Percentiles rank a stretch among this genome's conserved stretches.
These are phyloP conservation scores for Trissonchulus sp. DNA, from an alignment of 2,888 invertebrate genomes.

Conservation along the genomic window DNA sequence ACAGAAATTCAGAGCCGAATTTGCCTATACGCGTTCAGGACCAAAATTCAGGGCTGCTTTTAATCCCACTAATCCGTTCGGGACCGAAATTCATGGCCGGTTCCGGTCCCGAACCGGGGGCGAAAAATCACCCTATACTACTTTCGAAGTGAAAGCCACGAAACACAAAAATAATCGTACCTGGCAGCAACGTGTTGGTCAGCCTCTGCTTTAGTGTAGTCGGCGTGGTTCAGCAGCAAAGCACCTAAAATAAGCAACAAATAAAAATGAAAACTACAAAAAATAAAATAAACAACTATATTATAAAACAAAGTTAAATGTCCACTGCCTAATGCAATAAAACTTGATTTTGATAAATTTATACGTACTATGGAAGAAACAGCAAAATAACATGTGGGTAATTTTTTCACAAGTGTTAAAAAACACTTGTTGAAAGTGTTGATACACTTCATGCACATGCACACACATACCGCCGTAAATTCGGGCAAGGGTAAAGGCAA, in stretches of 20 bases:
- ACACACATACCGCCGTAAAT: conserved; percentile 51
- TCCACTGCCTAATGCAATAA: too few relatives aligned
- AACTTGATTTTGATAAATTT: too few relatives aligned
- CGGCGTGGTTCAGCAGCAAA: conserved; percentile 52
- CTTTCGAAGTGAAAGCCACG: too few relatives aligned
- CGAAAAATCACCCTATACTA: too few relatives aligned
- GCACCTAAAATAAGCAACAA: conserved; percentile 47
- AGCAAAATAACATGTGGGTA: neutral
- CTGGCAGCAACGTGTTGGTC: neutral
- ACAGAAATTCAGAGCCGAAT: too few relatives aligned
- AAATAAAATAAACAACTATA: neutral
- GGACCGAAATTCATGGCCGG: too few relatives aligned
- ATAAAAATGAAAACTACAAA: conserved; percentile 26
- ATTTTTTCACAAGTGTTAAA: too few relatives aligned
- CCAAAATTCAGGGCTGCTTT: too few relatives aligned
- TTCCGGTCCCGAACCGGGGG: too few relatives aligned
- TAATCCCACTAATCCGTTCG: too few relatives aligned
- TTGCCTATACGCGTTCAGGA: too few relatives aligned
- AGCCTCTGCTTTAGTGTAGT: conserved; percentile 38
- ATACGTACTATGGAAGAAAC: conserved; percentile 18
- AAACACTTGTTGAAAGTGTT: neutral
- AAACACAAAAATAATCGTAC: too few relatives aligned
- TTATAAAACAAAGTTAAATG: neutral
- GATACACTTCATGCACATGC: conserved; percentile 14
- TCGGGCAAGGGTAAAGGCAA: conserved; percentile 56